These are phyloP conservation scores for Oreortyx pictus DNA, from an alignment of 2,797 vertebrate genomes.

Conservation along the genomic window DNA sequence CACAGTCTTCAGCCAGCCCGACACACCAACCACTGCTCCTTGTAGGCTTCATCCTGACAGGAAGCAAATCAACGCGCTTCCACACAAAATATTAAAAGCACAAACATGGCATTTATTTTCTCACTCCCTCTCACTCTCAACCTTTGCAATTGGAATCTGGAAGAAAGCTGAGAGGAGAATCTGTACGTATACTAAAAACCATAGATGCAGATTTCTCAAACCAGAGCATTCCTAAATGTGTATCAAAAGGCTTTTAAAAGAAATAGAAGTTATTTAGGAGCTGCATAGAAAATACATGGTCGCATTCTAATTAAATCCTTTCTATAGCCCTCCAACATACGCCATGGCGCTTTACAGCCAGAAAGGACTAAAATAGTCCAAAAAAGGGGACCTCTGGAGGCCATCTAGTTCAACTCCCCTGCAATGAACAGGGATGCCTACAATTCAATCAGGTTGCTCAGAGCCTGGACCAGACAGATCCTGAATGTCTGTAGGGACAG, in stretches of 20 bases:
- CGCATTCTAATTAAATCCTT: not conserved
- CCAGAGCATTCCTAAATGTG: rapidly evolving
- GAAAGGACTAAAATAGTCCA: not conserved
- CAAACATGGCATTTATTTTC: not conserved
- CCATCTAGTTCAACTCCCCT: too few species aligned
- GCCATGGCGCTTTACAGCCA: not conserved
- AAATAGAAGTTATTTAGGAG: not conserved
- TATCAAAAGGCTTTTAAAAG: not conserved
- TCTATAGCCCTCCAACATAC: not conserved
- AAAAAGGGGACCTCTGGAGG: not conserved
- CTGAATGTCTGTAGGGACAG: too few species aligned
- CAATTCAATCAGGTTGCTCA: too few species aligned
- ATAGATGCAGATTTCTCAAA: not conserved
- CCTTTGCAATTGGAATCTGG: not conserved
- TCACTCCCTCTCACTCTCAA: not conserved
- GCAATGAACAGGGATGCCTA: too few species aligned
- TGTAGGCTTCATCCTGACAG: not conserved
- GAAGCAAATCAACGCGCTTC: rapidly evolving
- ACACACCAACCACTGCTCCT: not conserved
- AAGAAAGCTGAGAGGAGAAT: not conserved
- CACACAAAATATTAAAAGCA: not conserved
- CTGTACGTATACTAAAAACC: rapidly evolving
- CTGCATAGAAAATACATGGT: not conserved
- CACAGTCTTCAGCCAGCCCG: not conserved
- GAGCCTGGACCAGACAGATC: too few species aligned